phyloP scores from a whole-genome alignment of 2,888 invertebrate species.

The Tridacna gigas region DNA sequence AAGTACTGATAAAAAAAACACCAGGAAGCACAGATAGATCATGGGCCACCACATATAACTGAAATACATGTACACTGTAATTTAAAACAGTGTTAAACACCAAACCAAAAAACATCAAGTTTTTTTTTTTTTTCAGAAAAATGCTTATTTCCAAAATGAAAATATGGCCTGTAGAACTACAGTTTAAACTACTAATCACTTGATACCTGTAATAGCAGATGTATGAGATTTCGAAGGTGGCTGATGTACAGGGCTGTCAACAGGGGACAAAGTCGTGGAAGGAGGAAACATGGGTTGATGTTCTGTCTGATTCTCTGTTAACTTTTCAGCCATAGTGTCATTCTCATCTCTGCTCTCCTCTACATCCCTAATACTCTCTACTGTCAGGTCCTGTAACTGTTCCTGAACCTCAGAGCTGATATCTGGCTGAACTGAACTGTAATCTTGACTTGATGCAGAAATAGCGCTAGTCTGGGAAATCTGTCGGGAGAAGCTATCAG shows the following conservation, averaged over 20 bases:
- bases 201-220: not conserved
- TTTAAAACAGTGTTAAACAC: no score
- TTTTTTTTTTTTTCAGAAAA: no score
- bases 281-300: constrained; percentile 66
- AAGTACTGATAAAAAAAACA: no score
- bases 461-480: constrained; percentile 51
- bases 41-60: no score
- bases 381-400: constrained; percentile 4
- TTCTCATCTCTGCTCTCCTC: not conserved
- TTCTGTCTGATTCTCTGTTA: constrained; percentile 35
- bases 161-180: no score
- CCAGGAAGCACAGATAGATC: no score
- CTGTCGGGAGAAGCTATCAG: constrained; percentile 61
- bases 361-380: constrained; percentile 14
- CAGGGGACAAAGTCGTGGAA: constrained; percentile 74
- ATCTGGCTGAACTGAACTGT: constrained; percentile 6
- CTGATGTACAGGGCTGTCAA: constrained; percentile 74
- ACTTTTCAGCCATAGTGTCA: not conserved
- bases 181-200: no score
- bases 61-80: no score
- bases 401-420: not conserved
- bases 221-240: constrained; percentile 32
- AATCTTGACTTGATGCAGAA: constrained; percentile 40
- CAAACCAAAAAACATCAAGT: no score
- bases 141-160: no score